Percentiles rank a stretch among this genome's conserved stretches.
phyloP scores from a whole-genome alignment of 1,140 invertebrate species.

The Pseudomyrmex sp. region DNA sequence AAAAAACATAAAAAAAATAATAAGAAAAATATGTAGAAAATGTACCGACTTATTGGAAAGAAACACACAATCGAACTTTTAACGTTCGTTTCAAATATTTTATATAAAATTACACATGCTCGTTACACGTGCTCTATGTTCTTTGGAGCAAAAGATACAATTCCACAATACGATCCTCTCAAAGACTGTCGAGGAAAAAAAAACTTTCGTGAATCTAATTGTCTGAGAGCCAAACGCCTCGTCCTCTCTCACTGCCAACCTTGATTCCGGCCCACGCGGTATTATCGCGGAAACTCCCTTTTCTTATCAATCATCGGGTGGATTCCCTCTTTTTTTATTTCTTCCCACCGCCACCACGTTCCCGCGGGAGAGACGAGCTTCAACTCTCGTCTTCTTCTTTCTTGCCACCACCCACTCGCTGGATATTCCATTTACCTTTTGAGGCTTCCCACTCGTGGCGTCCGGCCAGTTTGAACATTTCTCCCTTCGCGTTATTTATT shows the following conservation, averaged over 20 bases:
- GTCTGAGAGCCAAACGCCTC: no score
- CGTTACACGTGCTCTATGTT: no score
- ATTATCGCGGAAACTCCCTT: not conserved
- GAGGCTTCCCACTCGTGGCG: slow-evolving; percentile 80
- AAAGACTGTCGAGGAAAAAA: not conserved
- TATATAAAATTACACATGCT: no score
- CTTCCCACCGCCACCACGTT: not conserved
- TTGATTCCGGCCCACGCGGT: not conserved
- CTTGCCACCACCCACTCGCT: slow-evolving; percentile 43
- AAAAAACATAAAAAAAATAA: not conserved
- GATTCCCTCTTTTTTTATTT: not conserved
- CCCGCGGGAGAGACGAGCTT: not conserved
- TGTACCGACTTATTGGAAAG: no score
- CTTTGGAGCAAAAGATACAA: not conserved
- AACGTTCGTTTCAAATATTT: no score
- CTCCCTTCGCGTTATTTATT: slow-evolving; percentile 66
- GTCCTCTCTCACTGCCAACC: not conserved
- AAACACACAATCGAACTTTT: no score
- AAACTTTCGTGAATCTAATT: not conserved
- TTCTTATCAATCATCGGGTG: slow-evolving; percentile 35
- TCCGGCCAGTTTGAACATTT: slow-evolving; percentile 81
- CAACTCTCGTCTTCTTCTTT: not conserved
- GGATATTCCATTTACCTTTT: slow-evolving; percentile 77
- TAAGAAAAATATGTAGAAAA: not conserved
- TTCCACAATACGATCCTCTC: not conserved